phyloP scores from a whole-genome alignment of 92 coral and sea anemone species.

The Phenganax marumi region DNA sequence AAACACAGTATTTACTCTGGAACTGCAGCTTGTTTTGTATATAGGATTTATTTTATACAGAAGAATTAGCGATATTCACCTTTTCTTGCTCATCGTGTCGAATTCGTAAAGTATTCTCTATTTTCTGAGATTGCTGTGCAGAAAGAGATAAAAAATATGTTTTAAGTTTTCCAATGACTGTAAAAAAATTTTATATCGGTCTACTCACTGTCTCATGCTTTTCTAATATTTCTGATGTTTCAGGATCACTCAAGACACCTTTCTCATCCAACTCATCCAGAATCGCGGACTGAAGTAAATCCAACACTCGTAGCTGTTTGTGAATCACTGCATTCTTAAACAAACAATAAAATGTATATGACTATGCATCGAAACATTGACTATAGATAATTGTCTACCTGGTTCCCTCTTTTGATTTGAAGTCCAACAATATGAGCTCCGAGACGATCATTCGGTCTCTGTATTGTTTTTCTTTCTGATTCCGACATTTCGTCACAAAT shows the following conservation, averaged over 20 bases:
- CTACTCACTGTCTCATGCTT: constrained; percentile 68
- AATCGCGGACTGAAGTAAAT: constrained; percentile 81
- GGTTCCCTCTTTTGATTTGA: constrained; percentile 94
- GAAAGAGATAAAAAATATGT: background rate
- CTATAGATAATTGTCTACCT: constrained; percentile 54
- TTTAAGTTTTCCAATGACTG: background rate
- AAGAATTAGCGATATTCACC: constrained; percentile 41
- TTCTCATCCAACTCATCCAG: constrained; percentile 88
- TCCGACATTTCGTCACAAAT: constrained; percentile 86
- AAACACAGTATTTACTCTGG: too few relatives aligned
- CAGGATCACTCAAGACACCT: constrained; percentile 82
- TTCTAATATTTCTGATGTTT: constrained; percentile 79
- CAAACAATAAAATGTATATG: background rate
- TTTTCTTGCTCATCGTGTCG: constrained; percentile 82
- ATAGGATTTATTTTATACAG: background rate
- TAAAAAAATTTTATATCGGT: background rate
- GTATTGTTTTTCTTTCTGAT: constrained; percentile 68
- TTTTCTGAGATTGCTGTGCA: constrained; percentile 72
- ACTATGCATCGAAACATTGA: background rate
- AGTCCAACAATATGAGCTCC: constrained; percentile 82
- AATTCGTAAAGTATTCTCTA: constrained; percentile 66
- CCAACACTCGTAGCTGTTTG: constrained; percentile 80
- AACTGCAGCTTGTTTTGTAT: too few relatives aligned
- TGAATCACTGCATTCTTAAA: constrained; percentile 79
- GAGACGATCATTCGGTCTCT: constrained; percentile 86